These are phyloP conservation scores for Lycophotia porphyrea DNA, from an alignment of 2,888 invertebrate species.

Conservation along the genomic window DNA sequence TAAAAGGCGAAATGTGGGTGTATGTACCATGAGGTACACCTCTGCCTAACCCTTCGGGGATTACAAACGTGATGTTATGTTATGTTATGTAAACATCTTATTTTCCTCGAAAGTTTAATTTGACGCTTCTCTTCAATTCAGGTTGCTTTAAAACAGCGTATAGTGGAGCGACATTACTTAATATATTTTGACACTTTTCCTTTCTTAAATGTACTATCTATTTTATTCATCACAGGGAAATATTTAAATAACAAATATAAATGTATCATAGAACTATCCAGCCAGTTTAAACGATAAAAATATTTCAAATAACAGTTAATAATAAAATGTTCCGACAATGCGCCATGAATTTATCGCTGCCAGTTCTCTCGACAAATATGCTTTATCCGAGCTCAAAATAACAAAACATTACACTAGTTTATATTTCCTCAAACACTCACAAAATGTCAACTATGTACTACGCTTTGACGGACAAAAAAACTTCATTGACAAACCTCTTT, in stretches of 20 bases:
- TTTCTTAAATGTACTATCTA: not conserved
- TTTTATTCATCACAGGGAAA: not conserved
- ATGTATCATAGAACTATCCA: not conserved
- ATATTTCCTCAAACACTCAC: slow-evolving; percentile 24
- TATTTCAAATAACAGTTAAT: slow-evolving; percentile 30
- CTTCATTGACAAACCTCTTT: slow-evolving; percentile 47
- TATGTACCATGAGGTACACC: no score
- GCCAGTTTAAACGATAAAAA: not conserved
- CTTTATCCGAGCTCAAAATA: slow-evolving; percentile 21
- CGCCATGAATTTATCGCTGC: slow-evolving; percentile 5
- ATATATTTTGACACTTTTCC: not conserved
- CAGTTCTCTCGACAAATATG: slow-evolving; percentile 18
- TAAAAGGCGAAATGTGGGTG: not conserved
- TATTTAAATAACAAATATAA: not conserved
- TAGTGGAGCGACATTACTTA: not conserved
- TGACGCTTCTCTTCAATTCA: not conserved
- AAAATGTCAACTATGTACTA: slow-evolving; percentile 22
- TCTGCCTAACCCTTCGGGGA: no score
- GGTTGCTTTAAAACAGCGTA: not conserved
- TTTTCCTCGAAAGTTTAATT: not conserved
- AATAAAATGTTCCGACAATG: slow-evolving; percentile 5
- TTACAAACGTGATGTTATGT: not conserved
- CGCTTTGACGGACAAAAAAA: slow-evolving; percentile 21
- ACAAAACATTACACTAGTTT: slow-evolving; percentile 28
- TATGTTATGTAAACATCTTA: not conserved